phyloP scores from a whole-genome alignment of 53 echinoderm and acorn worm genomes.

The Antedon mediterranea region DNA sequence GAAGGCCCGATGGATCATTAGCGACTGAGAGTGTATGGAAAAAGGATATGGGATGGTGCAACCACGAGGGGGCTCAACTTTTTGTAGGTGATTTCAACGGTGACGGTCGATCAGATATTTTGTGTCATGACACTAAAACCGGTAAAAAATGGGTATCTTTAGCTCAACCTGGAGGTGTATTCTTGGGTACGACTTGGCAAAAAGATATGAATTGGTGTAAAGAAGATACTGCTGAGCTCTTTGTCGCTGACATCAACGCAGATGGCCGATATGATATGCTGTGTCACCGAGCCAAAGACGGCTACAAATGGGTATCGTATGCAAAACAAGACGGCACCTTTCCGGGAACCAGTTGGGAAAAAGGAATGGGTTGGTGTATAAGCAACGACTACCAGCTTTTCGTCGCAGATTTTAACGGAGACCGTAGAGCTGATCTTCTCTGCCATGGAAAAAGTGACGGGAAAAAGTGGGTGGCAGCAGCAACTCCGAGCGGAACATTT shows the following conservation, averaged over 20 bases:
- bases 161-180: neutral
- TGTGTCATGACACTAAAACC: too few relatives aligned
- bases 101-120: too few relatives aligned
- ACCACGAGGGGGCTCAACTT: too few relatives aligned
- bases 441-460: neutral
- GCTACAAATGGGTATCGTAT: constrained; percentile 2
- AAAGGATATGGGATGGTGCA: too few relatives aligned
- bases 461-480: neutral
- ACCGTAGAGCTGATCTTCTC: neutral
- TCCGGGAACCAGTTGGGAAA: neutral
- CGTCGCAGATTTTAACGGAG: constrained; percentile 5
- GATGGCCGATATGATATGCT: constrained; percentile 1
- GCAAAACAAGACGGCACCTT: constrained; percentile 4
- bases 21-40: too few relatives aligned
- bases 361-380: neutral
- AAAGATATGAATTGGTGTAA: neutral
- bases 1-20: too few relatives aligned
- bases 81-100: too few relatives aligned
- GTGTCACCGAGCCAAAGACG: neutral
- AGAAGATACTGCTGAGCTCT: neutral
- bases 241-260: constrained; percentile 7
- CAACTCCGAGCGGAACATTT: too few relatives aligned
- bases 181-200: neutral
- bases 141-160: too few relatives aligned
- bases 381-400: neutral